Base-by-base conservation (phyloP, 1,140 invertebrate genomes). In the Pinna nobilis region DNA sequence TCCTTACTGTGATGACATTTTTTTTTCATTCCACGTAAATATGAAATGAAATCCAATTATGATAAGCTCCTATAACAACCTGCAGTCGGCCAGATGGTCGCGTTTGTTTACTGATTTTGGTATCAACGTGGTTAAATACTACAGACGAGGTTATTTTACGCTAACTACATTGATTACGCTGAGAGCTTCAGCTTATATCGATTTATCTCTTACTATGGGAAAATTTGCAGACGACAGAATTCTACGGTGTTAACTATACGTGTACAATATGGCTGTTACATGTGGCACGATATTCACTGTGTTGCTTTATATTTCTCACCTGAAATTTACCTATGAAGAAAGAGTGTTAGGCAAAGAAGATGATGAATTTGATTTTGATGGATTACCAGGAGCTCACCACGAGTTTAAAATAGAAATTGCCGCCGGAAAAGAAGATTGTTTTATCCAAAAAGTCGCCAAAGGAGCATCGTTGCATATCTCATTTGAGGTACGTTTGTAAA, bases 341-440 rank as follows among this genome's bases (percentile, higher is more conserved):
- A 18, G 55, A 33, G 69, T 81, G 9, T 32, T 81, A 2, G 80
- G 76, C 3, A 51, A 63, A 20, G 73, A 78, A 28, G 78, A 82
- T 13, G 82, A 80, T 15, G 84, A 87, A 30, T 86, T 87, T 64
- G 84, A 86, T 61, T 85, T 85, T 50, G 84, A 86, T 49, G 84
- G 84, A 4, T 60, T 86, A 5, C 86, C 86, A 1, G 84, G 86
- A 0, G 81, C 76, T 13, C 78, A 82, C n/a, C 82, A 87, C 50
- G 84, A 87, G 74, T 86, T 87, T 63, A 85, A 85, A 50, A 73
- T 86, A 0, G 77, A 85, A 41, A 69, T 87, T 20, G 59, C 61
- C 13, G 80, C 78, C 9, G 76, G 79, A 0, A 67, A 28, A 13
- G 76, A 82, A 33, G 84, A 87, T 6, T 87, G 86, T 55, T 87